Conservation (phyloP, 2,797 vertebrate genomes). For the Enteromius anoplus region DNA sequence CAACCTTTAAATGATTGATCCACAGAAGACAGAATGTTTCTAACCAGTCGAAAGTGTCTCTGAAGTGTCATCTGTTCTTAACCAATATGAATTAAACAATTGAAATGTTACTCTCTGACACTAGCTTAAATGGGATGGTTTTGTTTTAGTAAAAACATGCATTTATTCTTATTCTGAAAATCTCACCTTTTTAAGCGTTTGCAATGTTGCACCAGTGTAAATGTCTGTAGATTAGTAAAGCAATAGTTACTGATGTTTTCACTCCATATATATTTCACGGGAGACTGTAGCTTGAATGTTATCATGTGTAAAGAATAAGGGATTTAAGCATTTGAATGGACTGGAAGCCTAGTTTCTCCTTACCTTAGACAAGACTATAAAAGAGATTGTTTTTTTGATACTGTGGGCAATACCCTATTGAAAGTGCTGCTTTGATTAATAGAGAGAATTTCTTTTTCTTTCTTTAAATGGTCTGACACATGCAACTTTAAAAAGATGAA, state of each 20-base stretch:
- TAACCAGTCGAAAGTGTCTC: neutral
- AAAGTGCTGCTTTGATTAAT: conserved; percentile 71
- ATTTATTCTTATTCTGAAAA: conserved; percentile 13
- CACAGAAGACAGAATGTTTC: neutral
- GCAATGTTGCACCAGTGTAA: conserved; percentile 27
- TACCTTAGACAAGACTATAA: neutral
- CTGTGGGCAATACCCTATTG: conserved; percentile 78
- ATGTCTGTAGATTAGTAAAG: conserved; percentile 38
- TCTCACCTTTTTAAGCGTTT: conserved; percentile 5
- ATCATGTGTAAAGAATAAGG: conserved; percentile 38
- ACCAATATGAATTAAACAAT: conserved; percentile 5
- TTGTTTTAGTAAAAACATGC: neutral
- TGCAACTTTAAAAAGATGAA: conserved; percentile 56
- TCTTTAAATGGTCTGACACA: conserved; percentile 51
- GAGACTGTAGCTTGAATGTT: conserved; percentile 39
- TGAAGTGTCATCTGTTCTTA: conserved; percentile 3
- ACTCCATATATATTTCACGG: conserved; percentile 18
- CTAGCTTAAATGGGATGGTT: neutral
- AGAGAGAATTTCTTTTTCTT: conserved; percentile 53
- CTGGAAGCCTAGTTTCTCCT: conserved; percentile 31
- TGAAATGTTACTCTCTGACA: conserved; percentile 21
- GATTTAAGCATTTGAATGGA: conserved; percentile 34
- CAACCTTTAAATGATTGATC: conserved; percentile 15
- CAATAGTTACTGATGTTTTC: conserved; percentile 39
- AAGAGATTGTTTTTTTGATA: conserved; percentile 62